phyloP scores from a whole-genome alignment of 2,797 vertebrate species.

The Heteromormyrus szaboi region DNA sequence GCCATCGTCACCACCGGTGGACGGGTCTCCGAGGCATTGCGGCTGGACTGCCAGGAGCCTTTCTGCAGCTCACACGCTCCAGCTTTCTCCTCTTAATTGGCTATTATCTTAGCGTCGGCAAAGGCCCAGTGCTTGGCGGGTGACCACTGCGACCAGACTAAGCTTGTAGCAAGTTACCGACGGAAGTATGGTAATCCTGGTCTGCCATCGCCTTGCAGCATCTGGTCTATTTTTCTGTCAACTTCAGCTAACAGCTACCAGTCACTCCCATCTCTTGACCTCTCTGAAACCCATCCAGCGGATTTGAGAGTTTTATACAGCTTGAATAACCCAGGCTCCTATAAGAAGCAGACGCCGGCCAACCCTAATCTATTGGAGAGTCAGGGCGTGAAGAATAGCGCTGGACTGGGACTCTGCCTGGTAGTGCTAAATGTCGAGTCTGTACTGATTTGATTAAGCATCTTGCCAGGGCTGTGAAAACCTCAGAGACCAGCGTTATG shows the following conservation, averaged over 20 bases:
- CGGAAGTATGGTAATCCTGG: background rate
- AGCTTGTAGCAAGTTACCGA: background rate
- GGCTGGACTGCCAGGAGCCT: background rate
- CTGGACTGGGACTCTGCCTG: background rate
- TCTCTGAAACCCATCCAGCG: background rate
- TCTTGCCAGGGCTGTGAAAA: background rate
- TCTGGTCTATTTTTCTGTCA: background rate
- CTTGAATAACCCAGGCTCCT: background rate
- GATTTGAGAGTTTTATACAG: background rate
- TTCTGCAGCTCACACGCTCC: background rate
- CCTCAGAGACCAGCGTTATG: background rate
- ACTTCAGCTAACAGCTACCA: background rate
- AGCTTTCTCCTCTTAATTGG: conserved; percentile 4
- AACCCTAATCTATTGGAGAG: background rate
- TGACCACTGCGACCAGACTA: background rate
- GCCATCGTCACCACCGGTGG: background rate
- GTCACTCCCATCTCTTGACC: background rate
- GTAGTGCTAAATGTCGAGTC: background rate
- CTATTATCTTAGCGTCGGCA: background rate
- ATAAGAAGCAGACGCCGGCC: background rate
- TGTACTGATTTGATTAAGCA: background rate
- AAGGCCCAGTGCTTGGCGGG: background rate
- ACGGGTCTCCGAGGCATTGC: background rate
- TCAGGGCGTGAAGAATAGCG: background rate
- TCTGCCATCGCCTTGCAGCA: background rate